These are phyloP conservation scores for Anadara kagoshimensis DNA, from an alignment of 1,140 invertebrate species.

Conservation along the genomic window DNA sequence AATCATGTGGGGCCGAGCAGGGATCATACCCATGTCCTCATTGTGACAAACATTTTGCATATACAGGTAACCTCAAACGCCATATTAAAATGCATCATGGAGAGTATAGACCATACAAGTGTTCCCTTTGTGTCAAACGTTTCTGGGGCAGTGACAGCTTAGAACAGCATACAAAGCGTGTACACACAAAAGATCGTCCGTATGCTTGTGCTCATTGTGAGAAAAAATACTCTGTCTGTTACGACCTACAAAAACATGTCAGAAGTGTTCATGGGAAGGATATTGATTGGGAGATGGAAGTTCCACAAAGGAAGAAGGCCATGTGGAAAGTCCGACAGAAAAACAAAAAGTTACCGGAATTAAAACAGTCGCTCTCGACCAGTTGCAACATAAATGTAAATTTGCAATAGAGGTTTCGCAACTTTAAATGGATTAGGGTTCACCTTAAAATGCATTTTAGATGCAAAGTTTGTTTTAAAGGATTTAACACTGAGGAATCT, in stretches of 20 bases:
- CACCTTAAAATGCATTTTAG: slow-evolving; percentile 46
- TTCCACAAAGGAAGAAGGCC: slow-evolving; percentile 26
- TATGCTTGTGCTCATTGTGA: slow-evolving; percentile 46
- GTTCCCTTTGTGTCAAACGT: slow-evolving; percentile 35
- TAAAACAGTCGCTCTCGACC: slow-evolving; percentile 32
- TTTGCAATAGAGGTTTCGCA: slow-evolving; percentile 41
- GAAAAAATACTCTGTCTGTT: slow-evolving; percentile 46
- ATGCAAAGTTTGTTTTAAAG: slow-evolving; percentile 40
- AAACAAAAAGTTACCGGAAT: slow-evolving; percentile 39
- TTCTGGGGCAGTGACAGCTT: slow-evolving; percentile 44
- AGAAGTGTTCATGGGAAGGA: slow-evolving; percentile 42
- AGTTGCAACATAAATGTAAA: slow-evolving; percentile 40
- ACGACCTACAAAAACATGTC: slow-evolving; percentile 45
- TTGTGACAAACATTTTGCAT: slow-evolving; percentile 44
- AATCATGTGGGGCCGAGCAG: slow-evolving; percentile 28
- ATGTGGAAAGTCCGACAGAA: not conserved
- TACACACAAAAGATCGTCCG: slow-evolving; percentile 32
- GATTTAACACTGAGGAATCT: slow-evolving; percentile 41
- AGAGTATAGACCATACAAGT: slow-evolving; percentile 40
- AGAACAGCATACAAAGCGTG: slow-evolving; percentile 41
- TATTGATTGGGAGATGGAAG: slow-evolving; percentile 35
- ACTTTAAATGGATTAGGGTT: slow-evolving; percentile 41
- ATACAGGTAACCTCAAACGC: slow-evolving; percentile 38
- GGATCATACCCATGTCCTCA: slow-evolving; percentile 38
- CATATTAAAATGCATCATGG: slow-evolving; percentile 47